phyloP scores from a whole-genome alignment of 2,797 vertebrate species.

The Myotis myotis region DNA sequence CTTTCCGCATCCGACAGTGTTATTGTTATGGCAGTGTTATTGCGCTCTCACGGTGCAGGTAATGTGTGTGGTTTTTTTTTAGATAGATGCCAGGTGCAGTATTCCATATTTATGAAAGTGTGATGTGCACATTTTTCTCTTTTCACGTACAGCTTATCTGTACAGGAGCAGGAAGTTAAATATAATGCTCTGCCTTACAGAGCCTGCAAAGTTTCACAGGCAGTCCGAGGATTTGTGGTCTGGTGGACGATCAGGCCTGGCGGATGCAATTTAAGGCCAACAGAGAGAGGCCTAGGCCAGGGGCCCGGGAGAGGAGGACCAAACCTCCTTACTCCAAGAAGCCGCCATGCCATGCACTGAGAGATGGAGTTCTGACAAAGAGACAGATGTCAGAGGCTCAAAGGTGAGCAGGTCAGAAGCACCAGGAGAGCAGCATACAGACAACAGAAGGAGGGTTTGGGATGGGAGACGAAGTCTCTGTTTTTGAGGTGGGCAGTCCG shows the following conservation, averaged over 20 bases:
- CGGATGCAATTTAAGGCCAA: background rate
- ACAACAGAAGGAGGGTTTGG: background rate
- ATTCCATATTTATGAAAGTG: slow-evolving; percentile 77
- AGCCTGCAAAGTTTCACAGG: background rate
- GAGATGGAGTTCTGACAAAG: background rate
- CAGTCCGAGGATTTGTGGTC: background rate
- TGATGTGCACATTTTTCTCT: slow-evolving; percentile 72
- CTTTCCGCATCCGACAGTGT: slow-evolving; percentile 57
- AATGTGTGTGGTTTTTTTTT: slow-evolving; percentile 56
- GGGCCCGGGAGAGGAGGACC: background rate
- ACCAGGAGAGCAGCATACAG: background rate
- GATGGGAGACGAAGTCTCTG: fast-evolving
- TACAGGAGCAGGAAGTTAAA: slow-evolving; percentile 65
- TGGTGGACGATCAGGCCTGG: background rate
- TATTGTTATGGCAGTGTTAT: slow-evolving; percentile 62
- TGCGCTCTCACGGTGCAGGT: slow-evolving; percentile 63
- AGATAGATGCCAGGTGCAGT: slow-evolving; percentile 71
- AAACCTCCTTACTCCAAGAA: background rate
- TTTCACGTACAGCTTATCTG: slow-evolving; percentile 58
- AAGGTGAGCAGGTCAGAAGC: background rate
- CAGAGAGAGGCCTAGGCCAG: background rate
- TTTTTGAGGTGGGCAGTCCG: background rate
- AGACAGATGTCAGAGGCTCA: background rate
- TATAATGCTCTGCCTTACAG: slow-evolving; percentile 31
- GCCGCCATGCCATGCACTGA: background rate